A percentile compares a stretch with the other conserved stretches of the same genome.
phyloP scores from a whole-genome alignment of 1,140 invertebrate genomes.

The Brachionus sp. region DNA sequence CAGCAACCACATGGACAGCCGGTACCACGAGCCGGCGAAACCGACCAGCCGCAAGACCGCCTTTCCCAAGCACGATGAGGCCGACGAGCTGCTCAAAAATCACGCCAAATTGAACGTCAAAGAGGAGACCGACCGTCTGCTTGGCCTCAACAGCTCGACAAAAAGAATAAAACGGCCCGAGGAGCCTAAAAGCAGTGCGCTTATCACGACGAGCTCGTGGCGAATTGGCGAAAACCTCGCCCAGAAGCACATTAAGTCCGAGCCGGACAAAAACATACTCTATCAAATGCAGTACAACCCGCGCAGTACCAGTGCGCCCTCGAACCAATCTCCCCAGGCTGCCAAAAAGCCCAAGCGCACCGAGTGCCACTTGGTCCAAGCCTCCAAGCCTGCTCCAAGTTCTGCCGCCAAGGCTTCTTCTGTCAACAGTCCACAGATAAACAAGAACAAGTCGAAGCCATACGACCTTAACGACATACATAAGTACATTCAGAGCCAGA shows the following conservation, averaged over 20 bases:
- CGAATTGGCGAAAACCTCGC: constrained; percentile 19
- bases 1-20: not conserved
- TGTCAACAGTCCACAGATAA: not conserved
- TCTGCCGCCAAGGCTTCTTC: not conserved
- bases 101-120: not conserved
- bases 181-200: not conserved
- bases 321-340: not conserved
- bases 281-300: constrained; percentile 10
- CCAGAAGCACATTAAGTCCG: not conserved
- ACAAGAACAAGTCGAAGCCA: not conserved
- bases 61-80: not conserved
- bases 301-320: constrained; percentile 9
- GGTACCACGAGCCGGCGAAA: not conserved
- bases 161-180: not conserved
- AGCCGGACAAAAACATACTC: not conserved
- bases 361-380: constrained; percentile 8
- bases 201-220: constrained; percentile 40
- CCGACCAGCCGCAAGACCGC: constrained; percentile 6
- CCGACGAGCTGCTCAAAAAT: not conserved
- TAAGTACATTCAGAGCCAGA: constrained; percentile 40
- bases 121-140: not conserved
- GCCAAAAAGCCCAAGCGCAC: not conserved
- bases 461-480: constrained; percentile 38
- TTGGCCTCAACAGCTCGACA: not conserved
- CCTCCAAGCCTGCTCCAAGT: not conserved